A percentile compares a stretch with the other conserved stretches of the same genome.
Evolutionary conservation across 1,140 invertebrate genomes (phyloP).

Genomic region (Papilio helenus): DNA sequence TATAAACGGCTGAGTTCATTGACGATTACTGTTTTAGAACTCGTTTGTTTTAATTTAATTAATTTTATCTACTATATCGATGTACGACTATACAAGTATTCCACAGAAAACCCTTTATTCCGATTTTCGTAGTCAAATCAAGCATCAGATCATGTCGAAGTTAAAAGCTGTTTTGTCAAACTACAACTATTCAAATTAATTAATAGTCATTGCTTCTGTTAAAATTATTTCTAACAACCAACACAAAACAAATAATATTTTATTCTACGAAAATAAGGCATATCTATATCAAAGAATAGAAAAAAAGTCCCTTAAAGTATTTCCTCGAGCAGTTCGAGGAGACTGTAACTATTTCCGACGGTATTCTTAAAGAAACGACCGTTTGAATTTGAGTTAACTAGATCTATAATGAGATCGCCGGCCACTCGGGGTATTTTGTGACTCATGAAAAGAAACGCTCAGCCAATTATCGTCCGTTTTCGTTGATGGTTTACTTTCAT

Average conservation of each 20-base stretch:
- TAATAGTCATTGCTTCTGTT: too few relatives aligned
- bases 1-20: conserved; percentile 22
- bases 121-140: too few relatives aligned
- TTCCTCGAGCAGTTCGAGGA: conserved; percentile 6
- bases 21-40: conserved; percentile 13
- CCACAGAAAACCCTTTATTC: too few relatives aligned
- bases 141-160: too few relatives aligned
- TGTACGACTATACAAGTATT: too few relatives aligned
- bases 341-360: conserved; percentile 38
- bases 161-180: too few relatives aligned
- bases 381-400: conserved; percentile 41
- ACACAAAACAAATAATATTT: not conserved
- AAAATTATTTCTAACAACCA: too few relatives aligned
- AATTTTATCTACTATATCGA: too few relatives aligned
- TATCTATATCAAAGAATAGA: not conserved
- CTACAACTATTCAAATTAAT: too few relatives aligned
- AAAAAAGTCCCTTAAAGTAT: conserved; percentile 2
- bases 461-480: conserved; percentile 37
- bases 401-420: conserved; percentile 41
- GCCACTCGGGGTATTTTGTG: conserved; percentile 40
- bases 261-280: not conserved
- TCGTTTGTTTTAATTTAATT: not conserved
- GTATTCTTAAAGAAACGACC: conserved; percentile 36
- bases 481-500: conserved; percentile 35
- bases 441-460: conserved; percentile 40